A percentile compares a stretch with the other conserved stretches of the same genome.
phyloP scores from a whole-genome alignment of 2,797 vertebrate species.

The Myotis vivesi region DNA sequence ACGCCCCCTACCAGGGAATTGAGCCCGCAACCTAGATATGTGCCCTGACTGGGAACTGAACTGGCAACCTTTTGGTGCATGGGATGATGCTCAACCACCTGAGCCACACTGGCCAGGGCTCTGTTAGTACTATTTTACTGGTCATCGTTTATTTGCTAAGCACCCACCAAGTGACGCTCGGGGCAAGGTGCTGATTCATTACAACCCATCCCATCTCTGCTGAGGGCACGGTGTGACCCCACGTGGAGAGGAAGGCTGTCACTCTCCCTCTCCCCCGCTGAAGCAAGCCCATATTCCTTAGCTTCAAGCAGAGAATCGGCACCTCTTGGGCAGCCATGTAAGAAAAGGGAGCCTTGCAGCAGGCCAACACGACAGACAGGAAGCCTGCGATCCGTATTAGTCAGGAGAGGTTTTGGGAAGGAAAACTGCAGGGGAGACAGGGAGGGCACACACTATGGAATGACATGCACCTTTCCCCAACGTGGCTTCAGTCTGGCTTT shows the following conservation, averaged over 20 bases:
- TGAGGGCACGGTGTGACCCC: accelerated
- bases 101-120: neutral
- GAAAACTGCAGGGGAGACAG: neutral
- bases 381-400: neutral
- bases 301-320: neutral
- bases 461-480: neutral
- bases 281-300: neutral
- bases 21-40: neutral
- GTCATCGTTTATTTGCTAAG: neutral
- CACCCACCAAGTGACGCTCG: neutral
- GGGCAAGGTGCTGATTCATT: neutral
- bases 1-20: neutral
- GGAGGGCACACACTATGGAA: neutral
- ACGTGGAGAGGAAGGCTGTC: neutral
- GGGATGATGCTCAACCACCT: neutral
- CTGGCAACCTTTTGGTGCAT: neutral
- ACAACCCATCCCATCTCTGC: neutral
- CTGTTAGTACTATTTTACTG: neutral
- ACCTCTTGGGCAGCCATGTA: neutral
- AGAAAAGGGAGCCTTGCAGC: neutral
- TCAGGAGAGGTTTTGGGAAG: neutral
- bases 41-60: neutral
- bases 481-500: neutral
- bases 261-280: too few relatives aligned
- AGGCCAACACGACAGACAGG: neutral